These are phyloP conservation scores for Dipodomys ordii DNA, from an alignment of 2,113 vertebrate species.

Conservation along the genomic window DNA sequence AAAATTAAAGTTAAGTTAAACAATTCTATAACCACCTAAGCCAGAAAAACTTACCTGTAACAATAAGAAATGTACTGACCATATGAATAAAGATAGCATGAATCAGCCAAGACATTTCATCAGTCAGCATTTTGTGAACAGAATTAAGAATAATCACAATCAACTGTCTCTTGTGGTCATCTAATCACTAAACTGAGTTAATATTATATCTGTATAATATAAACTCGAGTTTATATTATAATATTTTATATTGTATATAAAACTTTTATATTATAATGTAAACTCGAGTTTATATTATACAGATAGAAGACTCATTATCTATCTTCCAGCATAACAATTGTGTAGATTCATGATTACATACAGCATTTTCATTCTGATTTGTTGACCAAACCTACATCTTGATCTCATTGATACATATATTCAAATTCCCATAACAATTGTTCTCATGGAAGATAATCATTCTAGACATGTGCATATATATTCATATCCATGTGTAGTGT, in stretches of 20 bases:
- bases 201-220: not conserved
- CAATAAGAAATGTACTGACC: not conserved
- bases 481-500: not conserved
- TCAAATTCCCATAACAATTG: not conserved
- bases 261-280: not conserved
- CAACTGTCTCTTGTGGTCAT: not conserved
- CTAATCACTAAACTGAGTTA: not conserved
- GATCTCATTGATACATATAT: not conserved
- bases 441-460: not conserved
- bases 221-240: not conserved
- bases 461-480: not conserved
- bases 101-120: not conserved
- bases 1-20: conserved; percentile 1
- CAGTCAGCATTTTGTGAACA: not conserved
- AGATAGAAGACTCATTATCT: not conserved
- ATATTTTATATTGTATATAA: too few species aligned
- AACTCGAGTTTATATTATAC: not conserved
- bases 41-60: not conserved
- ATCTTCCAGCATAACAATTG: not conserved
- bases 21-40: not conserved
- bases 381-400: not conserved
- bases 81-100: not conserved
- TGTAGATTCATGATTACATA: not conserved
- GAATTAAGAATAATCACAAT: conserved; percentile 9
- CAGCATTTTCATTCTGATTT: not conserved